Conservation (phyloP, 64 coral and sea anemone species). For the Actinia equina region DNA sequence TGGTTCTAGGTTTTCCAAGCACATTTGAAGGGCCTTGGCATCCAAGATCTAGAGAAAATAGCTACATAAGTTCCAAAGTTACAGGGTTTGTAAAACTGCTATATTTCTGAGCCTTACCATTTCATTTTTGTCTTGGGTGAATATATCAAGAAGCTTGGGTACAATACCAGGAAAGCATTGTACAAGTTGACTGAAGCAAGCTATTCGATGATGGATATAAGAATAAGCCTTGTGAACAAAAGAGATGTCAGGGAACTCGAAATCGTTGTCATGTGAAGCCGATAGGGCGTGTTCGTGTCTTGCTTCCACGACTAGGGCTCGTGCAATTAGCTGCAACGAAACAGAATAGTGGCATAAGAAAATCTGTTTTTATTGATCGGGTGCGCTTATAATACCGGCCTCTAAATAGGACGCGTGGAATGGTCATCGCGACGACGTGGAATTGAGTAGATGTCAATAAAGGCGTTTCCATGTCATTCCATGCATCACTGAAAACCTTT, state of each 20-base stretch:
- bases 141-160: constrained; percentile 2
- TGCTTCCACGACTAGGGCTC: constrained; percentile 25
- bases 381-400: not conserved
- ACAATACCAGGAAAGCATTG: constrained; percentile 28
- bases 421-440: too few relatives aligned
- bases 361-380: not conserved
- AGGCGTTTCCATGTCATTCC: too few relatives aligned
- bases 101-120: constrained; percentile 23
- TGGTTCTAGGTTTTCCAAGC: constrained; percentile 35
- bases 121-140: constrained; percentile 23
- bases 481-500: too few relatives aligned
- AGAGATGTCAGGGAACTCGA: constrained; percentile 19
- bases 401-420: too few relatives aligned
- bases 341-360: not conserved
- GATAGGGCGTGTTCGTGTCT: constrained; percentile 1
- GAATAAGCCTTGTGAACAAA: constrained; percentile 30
- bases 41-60: constrained; percentile 13
- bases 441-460: too few relatives aligned
- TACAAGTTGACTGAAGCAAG: constrained; percentile 39
- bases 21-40: constrained; percentile 27
- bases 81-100: not conserved
- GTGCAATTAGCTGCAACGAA: constrained; percentile 24
- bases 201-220: constrained; percentile 26
- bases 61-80: not conserved
- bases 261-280: not conserved